Conservation (phyloP, 2,113 vertebrate species). For the cattle (Bos taurus) region ARS-UCD2.0 NC_037347.1:47064001-47064500, state of each 20-base stretch:
- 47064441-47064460: background rate
- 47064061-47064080: background rate
- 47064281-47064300: background rate
- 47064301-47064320: fast-evolving
- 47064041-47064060: fast-evolving
- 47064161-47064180: background rate
- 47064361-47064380: background rate
- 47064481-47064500: background rate
- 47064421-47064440: background rate
- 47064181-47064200: background rate
- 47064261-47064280: background rate
- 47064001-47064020: background rate
- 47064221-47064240: background rate
- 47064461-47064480: background rate
- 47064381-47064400: background rate
- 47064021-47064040: background rate
- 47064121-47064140: background rate
- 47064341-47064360: background rate
- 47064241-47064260: background rate
- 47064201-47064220: background rate
- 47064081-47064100: background rate
- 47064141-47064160: background rate
- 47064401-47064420: background rate
- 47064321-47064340: background rate
- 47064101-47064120: background rate